Conservation (phyloP, 2,888 invertebrate species). For the Lycia hirtaria region DNA sequence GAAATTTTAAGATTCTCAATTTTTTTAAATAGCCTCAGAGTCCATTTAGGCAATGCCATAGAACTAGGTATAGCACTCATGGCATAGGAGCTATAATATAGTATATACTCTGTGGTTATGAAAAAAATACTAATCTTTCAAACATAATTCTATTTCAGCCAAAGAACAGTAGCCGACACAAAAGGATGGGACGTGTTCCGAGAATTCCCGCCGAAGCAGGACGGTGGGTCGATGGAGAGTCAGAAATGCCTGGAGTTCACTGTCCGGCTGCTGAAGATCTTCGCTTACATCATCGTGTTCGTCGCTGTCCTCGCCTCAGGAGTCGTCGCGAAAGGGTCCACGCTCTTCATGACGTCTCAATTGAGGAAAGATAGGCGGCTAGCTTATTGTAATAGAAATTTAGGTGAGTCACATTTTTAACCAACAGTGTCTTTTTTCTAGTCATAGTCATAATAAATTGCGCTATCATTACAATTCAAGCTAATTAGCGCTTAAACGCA, state of each 20-base stretch:
- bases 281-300: slow-evolving; percentile 94
- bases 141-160: slow-evolving; percentile 84
- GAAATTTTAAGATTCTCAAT: too few species aligned
- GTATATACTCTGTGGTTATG: too few species aligned
- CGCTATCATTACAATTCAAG: too few species aligned
- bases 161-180: slow-evolving; percentile 93
- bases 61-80: too few species aligned
- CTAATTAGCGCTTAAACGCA: too few species aligned
- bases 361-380: slow-evolving; percentile 90
- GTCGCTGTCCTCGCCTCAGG: slow-evolving; percentile 93
- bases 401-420: slow-evolving; percentile 90
- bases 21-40: too few species aligned
- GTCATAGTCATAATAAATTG: too few species aligned
- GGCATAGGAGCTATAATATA: too few species aligned
- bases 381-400: slow-evolving; percentile 93
- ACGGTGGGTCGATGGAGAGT: slow-evolving; percentile 95
- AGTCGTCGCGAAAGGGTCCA: slow-evolving; percentile 94
- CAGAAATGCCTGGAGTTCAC: slow-evolving; percentile 94
- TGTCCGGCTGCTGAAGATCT: slow-evolving; percentile 92
- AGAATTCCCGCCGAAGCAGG: slow-evolving; percentile 94
- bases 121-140: neutral
- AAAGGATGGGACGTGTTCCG: slow-evolving; percentile 99
- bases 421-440: too few species aligned
- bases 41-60: too few species aligned
- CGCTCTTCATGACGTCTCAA: slow-evolving; percentile 97